These are phyloP conservation scores for Atrina japonica DNA, from an alignment of 2,888 invertebrate genomes.

Conservation along the genomic window DNA sequence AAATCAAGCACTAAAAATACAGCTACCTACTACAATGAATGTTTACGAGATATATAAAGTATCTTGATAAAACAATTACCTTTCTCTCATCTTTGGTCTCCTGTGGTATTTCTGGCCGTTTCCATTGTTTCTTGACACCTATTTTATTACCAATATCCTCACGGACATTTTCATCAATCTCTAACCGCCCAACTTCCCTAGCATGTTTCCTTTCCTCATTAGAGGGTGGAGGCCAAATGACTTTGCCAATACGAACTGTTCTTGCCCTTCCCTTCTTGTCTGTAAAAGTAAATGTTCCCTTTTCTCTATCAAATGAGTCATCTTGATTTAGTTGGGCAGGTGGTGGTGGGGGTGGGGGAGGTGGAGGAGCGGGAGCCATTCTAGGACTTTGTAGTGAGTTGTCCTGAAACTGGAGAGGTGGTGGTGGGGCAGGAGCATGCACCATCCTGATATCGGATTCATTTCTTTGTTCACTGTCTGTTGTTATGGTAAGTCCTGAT, in stretches of 20 bases:
- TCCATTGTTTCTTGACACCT: constrained; percentile 56
- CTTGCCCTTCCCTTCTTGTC: constrained; percentile 92
- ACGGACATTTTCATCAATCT: constrained; percentile 75
- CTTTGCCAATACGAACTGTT: constrained; percentile 90
- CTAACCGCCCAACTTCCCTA: constrained; percentile 72
- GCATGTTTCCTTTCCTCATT: constrained; percentile 84
- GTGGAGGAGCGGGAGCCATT: constrained; percentile 56
- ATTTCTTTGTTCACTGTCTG: constrained; percentile 35
- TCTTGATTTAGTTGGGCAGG: constrained; percentile 81
- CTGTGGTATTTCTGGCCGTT: constrained; percentile 54
- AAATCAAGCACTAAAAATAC: too few relatives aligned
- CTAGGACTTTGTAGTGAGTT: constrained; percentile 43
- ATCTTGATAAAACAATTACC: too few relatives aligned
- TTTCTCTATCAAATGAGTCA: constrained; percentile 59
- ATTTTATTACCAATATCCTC: constrained; percentile 63
- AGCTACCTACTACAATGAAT: too few relatives aligned
- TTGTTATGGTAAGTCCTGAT: constrained; percentile 13
- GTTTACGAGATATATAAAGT: too few relatives aligned
- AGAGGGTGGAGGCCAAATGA: constrained; percentile 92
- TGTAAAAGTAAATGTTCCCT: constrained; percentile 81
- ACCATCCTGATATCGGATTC: constrained; percentile 41
- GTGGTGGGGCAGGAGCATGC: constrained; percentile 62
- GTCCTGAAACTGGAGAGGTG: constrained; percentile 49
- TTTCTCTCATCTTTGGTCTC: constrained; percentile 53
- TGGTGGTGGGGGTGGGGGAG: constrained; percentile 84